Evolutionary conservation across 2,113 vertebrate species (phyloP).

Genomic region (Pampusana beccarii): DNA sequence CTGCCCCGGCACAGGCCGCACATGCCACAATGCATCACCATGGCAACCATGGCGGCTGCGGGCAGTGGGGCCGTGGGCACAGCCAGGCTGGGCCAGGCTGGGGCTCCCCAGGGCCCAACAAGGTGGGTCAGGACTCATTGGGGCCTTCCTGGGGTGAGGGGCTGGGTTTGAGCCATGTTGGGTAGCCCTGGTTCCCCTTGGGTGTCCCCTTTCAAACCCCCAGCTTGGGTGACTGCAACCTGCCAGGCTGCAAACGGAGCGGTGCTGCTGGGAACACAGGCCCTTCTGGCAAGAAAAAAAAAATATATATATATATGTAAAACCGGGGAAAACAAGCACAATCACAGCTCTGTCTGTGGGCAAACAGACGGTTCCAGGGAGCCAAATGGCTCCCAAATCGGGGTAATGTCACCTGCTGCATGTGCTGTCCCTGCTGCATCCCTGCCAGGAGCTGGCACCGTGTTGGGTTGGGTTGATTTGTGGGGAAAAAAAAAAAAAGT

Average conservation of each 20-base stretch:
- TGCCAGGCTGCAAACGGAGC: not conserved
- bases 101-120: not conserved
- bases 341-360: not conserved
- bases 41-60: not conserved
- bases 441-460: not conserved
- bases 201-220: not conserved
- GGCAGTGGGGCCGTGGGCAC: not conserved
- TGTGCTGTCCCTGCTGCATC: not conserved
- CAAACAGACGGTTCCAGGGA: not conserved
- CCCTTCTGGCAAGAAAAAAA: not conserved
- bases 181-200: rapidly evolving
- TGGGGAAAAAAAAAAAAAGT: not conserved
- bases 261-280: not conserved
- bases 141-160: too few species aligned
- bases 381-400: not conserved
- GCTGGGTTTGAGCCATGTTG: too few species aligned
- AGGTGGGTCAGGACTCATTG: not conserved
- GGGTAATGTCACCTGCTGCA: not conserved
- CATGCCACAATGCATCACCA: too few species aligned
- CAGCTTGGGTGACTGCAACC: rapidly evolving
- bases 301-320: not conserved
- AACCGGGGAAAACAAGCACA: not conserved
- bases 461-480: not conserved
- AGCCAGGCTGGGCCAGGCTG: not conserved
- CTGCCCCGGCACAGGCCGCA: too few species aligned